These are phyloP conservation scores for Calliopsis andreniformis DNA, from an alignment of 1,140 invertebrate genomes.

Conservation along the genomic window DNA sequence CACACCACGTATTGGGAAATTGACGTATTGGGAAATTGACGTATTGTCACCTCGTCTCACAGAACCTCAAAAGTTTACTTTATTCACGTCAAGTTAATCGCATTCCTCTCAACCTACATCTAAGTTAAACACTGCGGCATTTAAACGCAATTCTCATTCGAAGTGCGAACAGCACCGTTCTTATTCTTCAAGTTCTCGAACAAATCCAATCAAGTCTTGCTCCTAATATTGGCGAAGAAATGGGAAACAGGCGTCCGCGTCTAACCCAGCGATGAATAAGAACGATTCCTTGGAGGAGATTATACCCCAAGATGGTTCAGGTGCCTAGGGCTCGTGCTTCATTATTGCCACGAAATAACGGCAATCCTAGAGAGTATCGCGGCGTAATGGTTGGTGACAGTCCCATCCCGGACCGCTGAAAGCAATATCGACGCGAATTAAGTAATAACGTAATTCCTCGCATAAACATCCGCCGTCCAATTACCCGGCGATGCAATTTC, in stretches of 20 bases:
- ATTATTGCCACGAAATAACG: not conserved
- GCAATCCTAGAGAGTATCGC: slow-evolving; percentile 10
- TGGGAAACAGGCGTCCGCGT: not conserved
- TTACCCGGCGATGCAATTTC: slow-evolving; percentile 61
- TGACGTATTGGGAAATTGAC: no score
- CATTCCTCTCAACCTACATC: no score
- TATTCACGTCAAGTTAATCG: no score
- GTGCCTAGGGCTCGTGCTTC: not conserved
- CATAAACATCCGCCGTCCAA: slow-evolving; percentile 63
- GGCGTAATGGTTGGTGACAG: slow-evolving; percentile 32
- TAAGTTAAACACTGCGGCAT: no score
- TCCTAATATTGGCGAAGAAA: no score
- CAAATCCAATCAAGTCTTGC: no score
- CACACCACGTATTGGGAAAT: no score
- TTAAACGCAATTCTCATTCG: no score
- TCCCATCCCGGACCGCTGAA: slow-evolving; percentile 12
- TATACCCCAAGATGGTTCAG: not conserved
- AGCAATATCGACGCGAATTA: slow-evolving; percentile 52
- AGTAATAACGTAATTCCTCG: slow-evolving; percentile 62
- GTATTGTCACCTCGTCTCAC: no score
- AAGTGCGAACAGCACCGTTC: no score
- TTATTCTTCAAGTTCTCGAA: no score
- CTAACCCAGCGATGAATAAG: not conserved
- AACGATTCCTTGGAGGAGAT: not conserved
- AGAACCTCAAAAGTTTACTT: no score